These are phyloP conservation scores for Larimichthys polyactis DNA, from an alignment of 2,113 vertebrate species.

Conservation along the genomic window DNA sequence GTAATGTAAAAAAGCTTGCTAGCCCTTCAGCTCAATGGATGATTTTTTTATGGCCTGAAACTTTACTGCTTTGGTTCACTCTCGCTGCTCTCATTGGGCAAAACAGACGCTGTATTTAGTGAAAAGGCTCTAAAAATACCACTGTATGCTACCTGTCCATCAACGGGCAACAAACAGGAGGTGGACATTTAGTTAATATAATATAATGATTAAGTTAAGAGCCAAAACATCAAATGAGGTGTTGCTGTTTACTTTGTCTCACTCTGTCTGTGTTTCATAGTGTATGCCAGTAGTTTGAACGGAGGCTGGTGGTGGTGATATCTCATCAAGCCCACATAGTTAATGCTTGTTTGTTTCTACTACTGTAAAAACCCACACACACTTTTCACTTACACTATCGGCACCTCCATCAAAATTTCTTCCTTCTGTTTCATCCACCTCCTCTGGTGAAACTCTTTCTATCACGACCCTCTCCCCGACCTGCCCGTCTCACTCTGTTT, in stretches of 20 bases:
- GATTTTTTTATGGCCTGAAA: no score
- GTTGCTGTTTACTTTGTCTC: constrained; percentile 16
- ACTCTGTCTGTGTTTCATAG: background rate
- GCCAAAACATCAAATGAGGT: constrained; percentile 14
- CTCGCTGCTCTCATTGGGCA: background rate
- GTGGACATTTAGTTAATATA: background rate
- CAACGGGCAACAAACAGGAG: background rate
- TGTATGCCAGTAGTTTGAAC: constrained; percentile 11
- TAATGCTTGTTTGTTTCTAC: background rate
- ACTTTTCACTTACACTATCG: background rate
- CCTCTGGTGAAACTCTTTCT: background rate
- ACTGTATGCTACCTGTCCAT: background rate
- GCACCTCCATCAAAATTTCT: background rate
- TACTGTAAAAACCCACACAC: background rate
- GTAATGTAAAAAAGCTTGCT: background rate
- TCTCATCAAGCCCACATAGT: background rate
- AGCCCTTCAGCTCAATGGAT: no score
- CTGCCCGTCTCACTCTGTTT: background rate
- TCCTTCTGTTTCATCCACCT: background rate
- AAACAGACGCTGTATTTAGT: background rate
- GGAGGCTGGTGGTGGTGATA: background rate
- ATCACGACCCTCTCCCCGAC: background rate
- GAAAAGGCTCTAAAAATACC: background rate
- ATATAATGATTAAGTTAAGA: background rate
- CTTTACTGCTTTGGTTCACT: no score